Base-by-base conservation (phyloP, 2,113 vertebrate genomes). In the Callipepla squamata region DNA sequence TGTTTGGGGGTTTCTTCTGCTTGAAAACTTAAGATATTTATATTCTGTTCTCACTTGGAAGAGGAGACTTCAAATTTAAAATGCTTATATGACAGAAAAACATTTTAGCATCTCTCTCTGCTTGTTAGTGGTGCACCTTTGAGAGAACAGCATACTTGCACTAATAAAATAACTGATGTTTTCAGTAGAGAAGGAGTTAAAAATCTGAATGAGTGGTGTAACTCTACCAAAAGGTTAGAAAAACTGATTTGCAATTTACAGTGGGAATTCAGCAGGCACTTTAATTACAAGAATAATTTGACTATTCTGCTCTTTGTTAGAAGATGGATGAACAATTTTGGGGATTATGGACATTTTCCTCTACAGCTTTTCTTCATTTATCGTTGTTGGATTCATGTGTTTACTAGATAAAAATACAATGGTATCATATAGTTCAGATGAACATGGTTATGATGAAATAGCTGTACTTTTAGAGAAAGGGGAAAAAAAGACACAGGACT, bases 341-440 rank as follows among this genome's bases (percentile, higher is more conserved):
- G 53, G 59, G 55, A 6, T 77, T 76, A 50, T 66, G 55, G 50
- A 70, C 34, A 15, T 74, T 85, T 79, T 65, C 55, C n/a, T 91
- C 15, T 5, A 47, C 82, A 87, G 45, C 58, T 58, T 44, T 59
- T 89, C 70, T 92, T 75, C 65, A 67, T 85, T 91, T 69, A 34
- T 85, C 48, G 32, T 25, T 70, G 30, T 78, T 78, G 78, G 38
- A 84, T 79, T 79, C 80, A 42, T 30, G 67, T 89, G 21, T 23
- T 78, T 87, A 17, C 57, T 81, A 87, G 89, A 89, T 65, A 89
- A 89, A 84, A 87, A 81, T 89, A 23, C 7, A 86, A 42, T 72
- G 8, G 11, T 45, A 61, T 72, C 69, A 47, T 65, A 32, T 65
- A 40, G 78, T 65, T 91, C 67, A 79, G 45, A 76, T 69, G 36